phyloP scores from a whole-genome alignment of 1,140 invertebrate genomes.

The Caenorhabditis briggsae region DNA sequence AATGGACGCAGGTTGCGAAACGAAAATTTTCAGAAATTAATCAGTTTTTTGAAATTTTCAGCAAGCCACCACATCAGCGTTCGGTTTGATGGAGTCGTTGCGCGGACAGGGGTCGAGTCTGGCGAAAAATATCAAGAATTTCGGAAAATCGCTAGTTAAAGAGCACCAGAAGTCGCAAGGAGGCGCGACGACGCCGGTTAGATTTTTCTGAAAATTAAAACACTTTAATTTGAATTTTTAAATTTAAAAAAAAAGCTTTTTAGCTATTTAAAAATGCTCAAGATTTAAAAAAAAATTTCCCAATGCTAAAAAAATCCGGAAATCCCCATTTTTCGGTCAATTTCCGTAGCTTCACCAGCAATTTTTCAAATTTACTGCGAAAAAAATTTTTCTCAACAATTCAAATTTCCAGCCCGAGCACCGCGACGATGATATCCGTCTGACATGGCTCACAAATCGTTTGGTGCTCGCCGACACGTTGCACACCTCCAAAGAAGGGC shows the following conservation, averaged over 20 bases:
- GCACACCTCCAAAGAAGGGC: slow-evolving; percentile 35
- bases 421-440: slow-evolving; percentile 35
- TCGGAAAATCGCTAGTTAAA: slow-evolving; percentile 36
- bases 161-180: background rate
- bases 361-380: no score
- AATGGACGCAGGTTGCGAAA: slow-evolving; percentile 52
- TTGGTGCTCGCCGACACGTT: slow-evolving; percentile 34
- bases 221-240: background rate
- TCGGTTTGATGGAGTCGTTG: slow-evolving; percentile 24
- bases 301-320: no score
- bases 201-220: background rate
- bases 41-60: background rate
- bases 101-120: slow-evolving; percentile 30
- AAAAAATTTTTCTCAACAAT: background rate
- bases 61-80: slow-evolving; percentile 36
- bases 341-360: no score
- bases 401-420: slow-evolving; percentile 20
- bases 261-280: no score
- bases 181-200: slow-evolving; percentile 2
- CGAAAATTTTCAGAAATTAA: background rate
- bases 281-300: no score
- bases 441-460: slow-evolving; percentile 38
- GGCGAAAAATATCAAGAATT: slow-evolving; percentile 43
- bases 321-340: no score
- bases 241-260: background rate